phyloP scores from a whole-genome alignment of 2,113 vertebrate species.

The Nannospalax galili region DNA sequence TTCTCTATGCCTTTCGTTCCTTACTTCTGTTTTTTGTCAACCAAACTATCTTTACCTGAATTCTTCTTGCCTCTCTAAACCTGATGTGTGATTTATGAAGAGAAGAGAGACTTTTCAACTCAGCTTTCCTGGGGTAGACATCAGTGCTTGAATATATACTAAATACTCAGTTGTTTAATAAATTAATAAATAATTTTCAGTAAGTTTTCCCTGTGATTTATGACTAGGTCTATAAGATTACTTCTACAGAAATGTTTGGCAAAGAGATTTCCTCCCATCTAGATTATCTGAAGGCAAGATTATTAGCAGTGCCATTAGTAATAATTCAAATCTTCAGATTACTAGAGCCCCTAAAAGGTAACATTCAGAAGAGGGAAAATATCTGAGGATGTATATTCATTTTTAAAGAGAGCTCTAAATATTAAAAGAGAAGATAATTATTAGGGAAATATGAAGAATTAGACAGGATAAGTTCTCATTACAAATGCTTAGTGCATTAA shows the following conservation, averaged over 20 bases:
- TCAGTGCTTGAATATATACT: neutral
- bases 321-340: slow-evolving; percentile 46
- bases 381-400: slow-evolving; percentile 52
- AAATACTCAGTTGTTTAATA: neutral
- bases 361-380: slow-evolving; percentile 47
- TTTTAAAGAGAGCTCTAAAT: slow-evolving; percentile 65
- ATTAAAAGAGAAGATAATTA: slow-evolving; percentile 67
- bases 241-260: neutral
- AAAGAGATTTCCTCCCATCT: slow-evolving; percentile 10
- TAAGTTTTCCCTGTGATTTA: slow-evolving; percentile 30
- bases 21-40: neutral
- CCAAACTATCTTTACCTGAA: neutral
- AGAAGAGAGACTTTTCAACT: neutral
- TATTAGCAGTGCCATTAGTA: slow-evolving; percentile 42
- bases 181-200: slow-evolving; percentile 1
- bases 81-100: neutral
- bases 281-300: slow-evolving; percentile 47
- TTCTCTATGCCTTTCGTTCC: neutral
- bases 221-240: slow-evolving; percentile 16
- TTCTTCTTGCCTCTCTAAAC: neutral
- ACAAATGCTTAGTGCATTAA: slow-evolving; percentile 47
- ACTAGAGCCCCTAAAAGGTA: slow-evolving; percentile 40
- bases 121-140: neutral
- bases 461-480: slow-evolving; percentile 45
- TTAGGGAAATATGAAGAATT: slow-evolving; percentile 62